These are phyloP conservation scores for Chaetophractus vellerosus DNA, from an alignment of 2,797 vertebrate genomes.

Conservation along the genomic window DNA sequence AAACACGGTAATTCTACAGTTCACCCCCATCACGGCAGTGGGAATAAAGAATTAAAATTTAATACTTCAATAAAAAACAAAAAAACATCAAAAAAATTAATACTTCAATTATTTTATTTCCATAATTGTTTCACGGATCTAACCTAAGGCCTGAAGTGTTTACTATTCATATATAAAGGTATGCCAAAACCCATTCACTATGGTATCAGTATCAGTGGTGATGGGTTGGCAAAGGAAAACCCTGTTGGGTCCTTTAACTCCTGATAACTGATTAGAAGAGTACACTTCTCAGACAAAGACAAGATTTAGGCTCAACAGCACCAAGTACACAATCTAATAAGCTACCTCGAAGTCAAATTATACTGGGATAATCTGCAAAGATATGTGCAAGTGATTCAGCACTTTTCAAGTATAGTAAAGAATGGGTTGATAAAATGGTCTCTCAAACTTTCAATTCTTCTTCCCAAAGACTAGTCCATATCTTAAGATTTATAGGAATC, in stretches of 20 bases:
- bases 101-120: background rate
- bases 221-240: background rate
- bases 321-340: slow-evolving; percentile 17
- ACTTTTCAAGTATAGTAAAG: background rate
- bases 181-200: background rate
- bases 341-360: background rate
- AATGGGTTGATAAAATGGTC: background rate
- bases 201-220: background rate
- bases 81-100: background rate
- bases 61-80: background rate
- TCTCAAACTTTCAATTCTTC: background rate
- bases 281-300: background rate
- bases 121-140: background rate
- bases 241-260: background rate
- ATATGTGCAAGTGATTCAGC: background rate
- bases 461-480: background rate
- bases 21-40: background rate
- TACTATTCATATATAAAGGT: background rate
- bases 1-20: background rate
- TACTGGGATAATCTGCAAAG: slow-evolving; percentile 25
- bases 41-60: background rate
- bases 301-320: background rate
- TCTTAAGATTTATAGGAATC: background rate
- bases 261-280: background rate
- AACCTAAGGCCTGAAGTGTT: background rate